Evolutionary conservation across 1,140 invertebrate species (phyloP).

Genomic region (Lucilia sericata): DNA sequence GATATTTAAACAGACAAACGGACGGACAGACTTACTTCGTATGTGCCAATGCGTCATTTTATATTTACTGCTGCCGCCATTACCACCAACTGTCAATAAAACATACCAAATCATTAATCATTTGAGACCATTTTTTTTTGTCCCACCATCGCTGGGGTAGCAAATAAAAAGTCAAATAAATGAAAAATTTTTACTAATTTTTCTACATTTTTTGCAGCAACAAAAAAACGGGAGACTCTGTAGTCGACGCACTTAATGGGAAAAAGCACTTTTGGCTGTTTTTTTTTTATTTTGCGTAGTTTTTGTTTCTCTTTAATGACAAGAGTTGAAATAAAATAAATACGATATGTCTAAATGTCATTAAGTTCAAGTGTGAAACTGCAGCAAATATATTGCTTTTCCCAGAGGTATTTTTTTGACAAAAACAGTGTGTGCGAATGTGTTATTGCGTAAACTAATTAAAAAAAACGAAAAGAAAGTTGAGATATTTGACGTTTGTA

Average conservation of each 20-base stretch:
- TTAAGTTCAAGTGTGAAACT: background rate
- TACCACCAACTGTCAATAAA: slow-evolving; percentile 26
- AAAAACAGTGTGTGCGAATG: too few species aligned
- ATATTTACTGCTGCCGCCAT: background rate
- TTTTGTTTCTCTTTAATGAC: background rate
- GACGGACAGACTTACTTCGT: too few species aligned
- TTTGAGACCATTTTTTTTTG: background rate
- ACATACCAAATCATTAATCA: slow-evolving; percentile 22
- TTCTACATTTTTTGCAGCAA: background rate
- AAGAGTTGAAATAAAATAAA: background rate
- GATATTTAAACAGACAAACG: background rate
- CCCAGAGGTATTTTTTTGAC: too few species aligned
- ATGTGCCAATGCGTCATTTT: background rate
- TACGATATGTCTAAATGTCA: background rate
- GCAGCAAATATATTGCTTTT: too few species aligned
- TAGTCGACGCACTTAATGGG: background rate
- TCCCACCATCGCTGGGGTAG: background rate
- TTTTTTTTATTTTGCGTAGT: background rate
- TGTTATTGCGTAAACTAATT: too few species aligned
- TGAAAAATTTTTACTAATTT: slow-evolving; percentile 13
- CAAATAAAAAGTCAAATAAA: background rate
- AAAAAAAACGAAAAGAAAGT: too few species aligned
- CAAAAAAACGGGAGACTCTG: background rate
- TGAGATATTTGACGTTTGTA: too few species aligned
- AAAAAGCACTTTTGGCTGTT: background rate